phyloP scores from a whole-genome alignment of 2,113 vertebrate species.

The Crotalus horridus region DNA sequence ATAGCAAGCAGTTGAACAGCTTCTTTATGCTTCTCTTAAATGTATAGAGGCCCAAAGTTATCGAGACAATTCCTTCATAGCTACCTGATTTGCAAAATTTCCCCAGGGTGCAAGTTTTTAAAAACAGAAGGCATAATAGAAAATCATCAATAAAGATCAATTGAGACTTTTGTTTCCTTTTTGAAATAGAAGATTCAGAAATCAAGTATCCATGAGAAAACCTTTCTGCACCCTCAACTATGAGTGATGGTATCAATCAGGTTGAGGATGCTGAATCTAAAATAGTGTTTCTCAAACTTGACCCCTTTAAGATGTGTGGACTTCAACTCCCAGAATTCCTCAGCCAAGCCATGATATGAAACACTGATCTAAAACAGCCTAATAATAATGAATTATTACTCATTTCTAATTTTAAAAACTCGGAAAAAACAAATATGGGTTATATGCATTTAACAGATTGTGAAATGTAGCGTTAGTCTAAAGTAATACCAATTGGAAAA shows the following conservation, averaged over 20 bases:
- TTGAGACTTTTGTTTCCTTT: neutral
- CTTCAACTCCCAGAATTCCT: too few species aligned
- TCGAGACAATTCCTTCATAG: neutral
- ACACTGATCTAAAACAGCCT: neutral
- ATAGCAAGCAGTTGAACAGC: too few species aligned
- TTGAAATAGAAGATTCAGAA: neutral
- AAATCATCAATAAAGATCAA: neutral
- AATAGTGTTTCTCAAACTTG: too few species aligned
- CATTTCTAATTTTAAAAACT: neutral
- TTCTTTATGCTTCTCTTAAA: neutral
- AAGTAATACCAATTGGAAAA: too few species aligned
- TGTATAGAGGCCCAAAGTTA: too few species aligned
- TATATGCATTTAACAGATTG: neutral
- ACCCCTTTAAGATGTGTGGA: too few species aligned
- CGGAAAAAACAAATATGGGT: neutral
- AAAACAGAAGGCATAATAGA: neutral
- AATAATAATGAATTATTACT: neutral
- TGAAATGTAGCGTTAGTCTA: neutral
- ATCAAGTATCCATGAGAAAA: neutral
- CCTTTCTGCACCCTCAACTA: neutral
- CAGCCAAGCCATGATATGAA: too few species aligned
- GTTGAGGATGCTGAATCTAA: neutral
- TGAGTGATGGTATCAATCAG: neutral
- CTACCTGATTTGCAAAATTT: neutral
- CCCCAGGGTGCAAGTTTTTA: neutral